Base-by-base conservation (phyloP, 2,797 vertebrate genomes). In the Borostomias antarcticus region DNA sequence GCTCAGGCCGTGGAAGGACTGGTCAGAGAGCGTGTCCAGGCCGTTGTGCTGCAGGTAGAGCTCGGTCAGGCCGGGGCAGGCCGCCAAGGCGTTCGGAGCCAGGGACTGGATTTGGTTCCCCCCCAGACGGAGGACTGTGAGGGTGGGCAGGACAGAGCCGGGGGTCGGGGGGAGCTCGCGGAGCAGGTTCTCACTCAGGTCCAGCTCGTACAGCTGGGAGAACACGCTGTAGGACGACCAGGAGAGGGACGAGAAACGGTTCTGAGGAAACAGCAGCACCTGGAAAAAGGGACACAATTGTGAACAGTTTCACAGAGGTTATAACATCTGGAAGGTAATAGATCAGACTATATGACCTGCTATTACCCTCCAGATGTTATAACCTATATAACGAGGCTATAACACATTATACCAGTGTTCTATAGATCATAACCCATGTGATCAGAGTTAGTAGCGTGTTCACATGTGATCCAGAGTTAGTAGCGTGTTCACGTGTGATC, bases 191-290 rank as follows among this genome's bases (percentile, higher is more conserved):
- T 53, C 6, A 26, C 28, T 53, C 33, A 64, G 33, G 35, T 64
- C 62, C 26, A 64, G 23, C 8, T 53, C 62, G 26, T 64, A 64
- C 17, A 64, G 23, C n/a, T 53, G 21, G 11, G 33, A 30, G 17
- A 64, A 53, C 5, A 28, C 7, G 8, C 15, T 26, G 50, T 53
- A 64, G 32, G 62, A 64, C 1, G 50, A 37, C 62, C 62, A 64
- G 13, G 15, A 19, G 6, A 64, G 62, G 26, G 21, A 37, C 13
- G 62, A 26, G 32, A 64, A 40, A 23, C 11, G 62, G 62, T 64
- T 64, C 48, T 53, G 32, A 33, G 50, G 5, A 25, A 64, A 28
- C 21, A 64, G 35, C 23, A 64, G 62, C 1, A 64, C 62, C 62
- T 64, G 51, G 23, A 40, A 43, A n/a, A n/a, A n/a, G n/a, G n/a